Conservation (phyloP, 2,888 invertebrate genomes). For the Clivina fossor region DNA sequence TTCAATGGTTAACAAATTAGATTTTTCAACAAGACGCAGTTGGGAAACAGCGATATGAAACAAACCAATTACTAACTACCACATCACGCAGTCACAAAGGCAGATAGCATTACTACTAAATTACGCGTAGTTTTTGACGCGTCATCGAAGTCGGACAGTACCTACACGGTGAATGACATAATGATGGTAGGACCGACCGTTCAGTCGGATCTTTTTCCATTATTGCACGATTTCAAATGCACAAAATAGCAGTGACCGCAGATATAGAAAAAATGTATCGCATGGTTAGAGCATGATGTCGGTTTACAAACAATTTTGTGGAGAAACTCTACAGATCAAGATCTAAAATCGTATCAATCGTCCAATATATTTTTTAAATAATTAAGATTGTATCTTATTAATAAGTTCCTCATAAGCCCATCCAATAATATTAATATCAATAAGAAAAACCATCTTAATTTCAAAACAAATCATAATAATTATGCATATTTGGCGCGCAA, state of each 20-base stretch:
- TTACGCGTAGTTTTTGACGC: slow-evolving; percentile 45
- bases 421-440: no score
- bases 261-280: slow-evolving; percentile 48
- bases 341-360: slow-evolving; percentile 34
- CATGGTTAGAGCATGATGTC: slow-evolving; percentile 42
- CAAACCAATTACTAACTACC: slow-evolving; percentile 41
- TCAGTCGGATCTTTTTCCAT: slow-evolving; percentile 43
- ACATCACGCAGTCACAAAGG: slow-evolving; percentile 46
- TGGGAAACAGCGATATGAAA: slow-evolving; percentile 34
- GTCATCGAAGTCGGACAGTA: slow-evolving; percentile 38
- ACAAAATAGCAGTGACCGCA: slow-evolving; percentile 42
- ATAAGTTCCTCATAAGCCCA: no score
- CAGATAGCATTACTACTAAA: slow-evolving; percentile 43
- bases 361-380: no score
- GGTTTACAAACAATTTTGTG: slow-evolving; percentile 46
- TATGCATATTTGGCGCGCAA: no score
- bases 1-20: slow-evolving; percentile 36
- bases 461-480: no score
- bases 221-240: slow-evolving; percentile 41
- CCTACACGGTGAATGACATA: slow-evolving; percentile 44
- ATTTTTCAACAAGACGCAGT: slow-evolving; percentile 36
- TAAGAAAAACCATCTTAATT: no score
- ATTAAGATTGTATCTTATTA: no score
- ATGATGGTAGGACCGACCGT: slow-evolving; percentile 44
- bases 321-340: slow-evolving; percentile 38